Base-by-base conservation (phyloP, 2,888 invertebrate species). In the Brenthis ino region DNA sequence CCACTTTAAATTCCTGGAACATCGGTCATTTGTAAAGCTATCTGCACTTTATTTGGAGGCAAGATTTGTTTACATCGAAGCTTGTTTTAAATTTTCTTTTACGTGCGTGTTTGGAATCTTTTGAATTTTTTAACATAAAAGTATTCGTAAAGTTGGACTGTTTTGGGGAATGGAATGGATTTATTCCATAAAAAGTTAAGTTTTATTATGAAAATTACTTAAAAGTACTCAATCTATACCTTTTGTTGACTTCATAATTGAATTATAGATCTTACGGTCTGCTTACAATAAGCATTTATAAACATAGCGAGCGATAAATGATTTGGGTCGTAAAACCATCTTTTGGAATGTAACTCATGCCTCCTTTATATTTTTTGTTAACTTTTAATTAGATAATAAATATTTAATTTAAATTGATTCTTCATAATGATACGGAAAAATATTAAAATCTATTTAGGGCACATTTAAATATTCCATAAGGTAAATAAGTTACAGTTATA, bases 11-110 rank as follows among this genome's bases (percentile, higher is more conserved):
- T 91, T 89, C 91, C 91, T 85, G 80, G 86, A 88, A 89, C 85
- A 89, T 89, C 90, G 87, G 89, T 91, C 92, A 92, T 92, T 92
- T 91, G 91, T 92, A 86, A 83, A 85, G 84, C 87, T 92, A 92
- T 92, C 92, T 88, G 89, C 89, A 91, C 92, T 93, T 92, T 92
- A 91, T 92, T 93, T 91, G 85, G 85, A 85, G 81, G 79, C 82
- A 80, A 88, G 87, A 88, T 89, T 86, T 86, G 83, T 86, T 87
- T 86, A 86, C 85, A 81, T 85, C 80, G 76, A 78, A 79, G 81
- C 81, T 84, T 83, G 83, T 85, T 89, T 86, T 86, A 81, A 80
- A 82, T 74, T 77, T 79, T 79, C 80, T 79, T 78, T 43, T 8
- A 43, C 11, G 37, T 77, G 82, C 78, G 85, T 85, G 82, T 77